Base-by-base conservation (phyloP, 2,888 invertebrate species). In the Eilema caniola region DNA sequence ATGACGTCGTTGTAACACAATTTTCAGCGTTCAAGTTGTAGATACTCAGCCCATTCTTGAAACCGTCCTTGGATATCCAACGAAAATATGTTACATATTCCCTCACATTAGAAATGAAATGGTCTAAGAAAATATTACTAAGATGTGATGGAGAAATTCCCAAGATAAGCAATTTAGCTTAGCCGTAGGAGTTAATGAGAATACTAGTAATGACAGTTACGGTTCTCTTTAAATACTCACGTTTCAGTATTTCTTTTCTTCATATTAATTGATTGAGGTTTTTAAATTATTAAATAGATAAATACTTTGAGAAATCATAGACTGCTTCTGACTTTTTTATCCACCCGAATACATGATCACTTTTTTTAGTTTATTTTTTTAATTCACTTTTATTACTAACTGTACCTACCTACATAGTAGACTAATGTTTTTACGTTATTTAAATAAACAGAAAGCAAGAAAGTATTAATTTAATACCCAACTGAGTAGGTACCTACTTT, bases 401-500 rank as follows among this genome's bases (percentile, higher is more conserved):
- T 20, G 47, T 47, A 1, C 41, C 41, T 41, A 16, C 16, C 20
- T 41, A 37, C 33, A 12, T 41, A 4, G 47, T 53, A 69, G 28
- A 70, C 62, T 73, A 37, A 57, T 74, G 69, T 25, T 62, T 62
- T 73, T 60, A 70, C 71, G 23, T 67, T 72, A 75, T 65, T 75
- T 69, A 73, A 76, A 71, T 76, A 74, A 67, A 75, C 62, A 67
- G 73, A 69, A 74, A 59, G 28, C 59, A 64, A 73, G 66, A 75
- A 80, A 76, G 65, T 79, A 75, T 76, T 76, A 76, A 80, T 82
- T 41, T 69, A 76, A 80, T 76, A 74, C 72, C 69, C 60, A 67
- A 79, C 79, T 77, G 74, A 79, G 82, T 81, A 85, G 77, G 72
- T 82, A 77, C 77, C 70, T 75, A 77, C 79, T 79, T 84, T 84